phyloP scores from a whole-genome alignment of 2,113 vertebrate species.

The Laterallus jamaicensis region DNA sequence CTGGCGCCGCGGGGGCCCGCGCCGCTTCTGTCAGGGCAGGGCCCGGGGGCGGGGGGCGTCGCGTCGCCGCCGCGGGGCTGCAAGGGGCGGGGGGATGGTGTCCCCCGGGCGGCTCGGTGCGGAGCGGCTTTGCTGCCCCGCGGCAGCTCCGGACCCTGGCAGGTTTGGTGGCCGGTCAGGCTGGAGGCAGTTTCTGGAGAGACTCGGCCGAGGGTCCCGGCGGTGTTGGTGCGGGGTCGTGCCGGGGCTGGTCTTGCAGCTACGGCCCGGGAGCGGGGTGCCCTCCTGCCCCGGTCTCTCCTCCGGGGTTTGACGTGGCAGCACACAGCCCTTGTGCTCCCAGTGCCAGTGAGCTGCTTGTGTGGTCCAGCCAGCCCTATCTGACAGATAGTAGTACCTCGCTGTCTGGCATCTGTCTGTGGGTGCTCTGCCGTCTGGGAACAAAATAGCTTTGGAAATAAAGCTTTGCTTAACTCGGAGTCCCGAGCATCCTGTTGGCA shows the following conservation, averaged over 20 bases:
- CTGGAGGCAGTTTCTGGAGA: not conserved
- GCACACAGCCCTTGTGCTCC: not conserved
- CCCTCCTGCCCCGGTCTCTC: not conserved
- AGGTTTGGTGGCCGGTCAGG: not conserved
- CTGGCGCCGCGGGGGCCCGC: not conserved
- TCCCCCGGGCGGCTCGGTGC: not conserved
- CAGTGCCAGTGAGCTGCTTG: not conserved
- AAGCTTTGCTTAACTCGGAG: not conserved
- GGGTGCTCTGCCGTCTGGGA: not conserved
- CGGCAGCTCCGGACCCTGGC: not conserved
- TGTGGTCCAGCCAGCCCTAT: too few relatives aligned
- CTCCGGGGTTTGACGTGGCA: not conserved
- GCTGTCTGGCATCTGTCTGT: not conserved
- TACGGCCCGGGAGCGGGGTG: not conserved
- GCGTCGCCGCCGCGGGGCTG: not conserved
- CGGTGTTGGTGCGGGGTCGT: not conserved
- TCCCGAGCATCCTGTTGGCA: not conserved
- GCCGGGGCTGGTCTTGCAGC: not conserved
- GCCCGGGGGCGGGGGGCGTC: not conserved
- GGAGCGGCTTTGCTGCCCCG: not conserved
- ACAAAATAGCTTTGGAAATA: not conserved
- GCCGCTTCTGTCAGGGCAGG: not conserved
- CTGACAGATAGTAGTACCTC: not conserved
- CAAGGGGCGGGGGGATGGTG: not conserved
- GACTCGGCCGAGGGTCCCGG: not conserved